Evolutionary conservation across 2,797 vertebrate species (phyloP), one percentile per base, ranked within the genome.

Genomic region (Smutsia gigantea): DNA sequence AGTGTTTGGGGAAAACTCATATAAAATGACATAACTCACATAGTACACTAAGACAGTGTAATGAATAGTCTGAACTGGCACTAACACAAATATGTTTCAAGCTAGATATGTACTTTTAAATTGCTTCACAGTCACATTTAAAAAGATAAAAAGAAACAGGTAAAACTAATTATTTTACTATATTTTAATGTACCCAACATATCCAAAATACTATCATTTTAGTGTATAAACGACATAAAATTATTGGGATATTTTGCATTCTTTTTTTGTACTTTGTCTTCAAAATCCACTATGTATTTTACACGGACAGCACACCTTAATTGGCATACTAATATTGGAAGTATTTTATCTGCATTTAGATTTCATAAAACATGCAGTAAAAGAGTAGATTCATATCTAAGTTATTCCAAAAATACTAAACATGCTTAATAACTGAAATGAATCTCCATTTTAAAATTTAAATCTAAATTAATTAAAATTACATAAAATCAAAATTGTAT

Each of bases 161-260:
- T 92, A 1, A 78, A 92, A 63, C 29, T 85, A 90, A 88, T 23
- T 93, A 89, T 93, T 78, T 25, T 63, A 34, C 9, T 84, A 37
- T 39, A 23, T 82, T 94, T 95, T 64, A 31, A 87, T 96, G 95
- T 93, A 39, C 7, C 8, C 3, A 66, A 17, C 51, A 59, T 92
- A 85, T 64, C 10, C 7, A 91, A 94, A 94, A 66, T 63, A 85
- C 23, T 57, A 68, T 88, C 4, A 57, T 72, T 96, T 95, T 7
- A 88, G 78, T 42, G 21, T 85, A 31, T 64, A 74, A 97, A 63
- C 15, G 77, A 39, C 18, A 78, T 74, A 78, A 90, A 87, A 90
- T 49, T 81, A 66, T 82, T 81, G 49, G 95, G 19, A 83, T 51
- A 53, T 61, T 87, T 57, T 90, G 34, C 11, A 12, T 89, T 79